Conservation (phyloP, 2,888 invertebrate species). For the Drosophila cognata region DNA sequence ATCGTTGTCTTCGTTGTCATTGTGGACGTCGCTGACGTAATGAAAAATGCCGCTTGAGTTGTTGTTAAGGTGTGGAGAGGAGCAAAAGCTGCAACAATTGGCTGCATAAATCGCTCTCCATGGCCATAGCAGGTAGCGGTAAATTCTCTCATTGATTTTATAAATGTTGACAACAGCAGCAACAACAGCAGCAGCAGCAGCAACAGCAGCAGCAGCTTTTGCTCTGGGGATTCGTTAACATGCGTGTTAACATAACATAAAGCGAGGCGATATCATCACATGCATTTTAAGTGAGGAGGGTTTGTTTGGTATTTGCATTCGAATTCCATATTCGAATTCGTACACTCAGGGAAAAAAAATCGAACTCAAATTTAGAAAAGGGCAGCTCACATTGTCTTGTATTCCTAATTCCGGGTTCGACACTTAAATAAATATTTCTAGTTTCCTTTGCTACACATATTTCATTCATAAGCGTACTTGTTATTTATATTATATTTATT, state of each 20-base stretch:
- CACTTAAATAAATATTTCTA: not conserved
- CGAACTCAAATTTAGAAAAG: not conserved
- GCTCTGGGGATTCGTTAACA: slow-evolving; percentile 53
- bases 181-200: not conserved
- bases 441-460: not conserved
- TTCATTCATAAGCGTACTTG: not conserved
- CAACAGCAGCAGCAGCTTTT: not conserved
- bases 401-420: not conserved
- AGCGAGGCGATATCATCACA: slow-evolving; percentile 13
- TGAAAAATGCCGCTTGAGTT: slow-evolving; percentile 45
- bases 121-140: slow-evolving; percentile 25
- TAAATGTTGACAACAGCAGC: slow-evolving; percentile 14
- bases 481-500: not conserved
- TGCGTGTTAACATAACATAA: slow-evolving; percentile 65
- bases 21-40: slow-evolving; percentile 65
- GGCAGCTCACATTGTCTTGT: not conserved
- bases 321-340: not conserved
- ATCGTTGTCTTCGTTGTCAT: slow-evolving; percentile 15
- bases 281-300: slow-evolving; percentile 33
- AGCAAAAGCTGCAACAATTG: slow-evolving; percentile 47
- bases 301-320: slow-evolving; percentile 7
- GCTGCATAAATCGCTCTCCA: slow-evolving; percentile 54
- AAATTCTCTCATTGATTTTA: slow-evolving; percentile 54
- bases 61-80: slow-evolving; percentile 22
- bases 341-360: not conserved